Base-by-base conservation (phyloP, 2,113 vertebrate genomes). In the Gasterosteus nipponicus region DNA sequence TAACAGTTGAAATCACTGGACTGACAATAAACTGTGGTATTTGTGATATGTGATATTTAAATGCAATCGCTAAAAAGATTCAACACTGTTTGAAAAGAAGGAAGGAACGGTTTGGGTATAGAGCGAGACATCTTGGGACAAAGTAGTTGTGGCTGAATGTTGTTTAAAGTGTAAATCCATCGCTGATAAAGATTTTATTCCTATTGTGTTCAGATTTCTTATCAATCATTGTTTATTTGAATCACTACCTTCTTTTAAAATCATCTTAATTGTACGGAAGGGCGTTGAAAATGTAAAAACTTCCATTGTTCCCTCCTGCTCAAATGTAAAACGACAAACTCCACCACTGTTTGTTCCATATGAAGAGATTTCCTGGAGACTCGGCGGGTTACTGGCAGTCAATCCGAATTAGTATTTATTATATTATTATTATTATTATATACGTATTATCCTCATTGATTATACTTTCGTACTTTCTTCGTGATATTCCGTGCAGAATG, bases 221-320 rank as follows among this genome's bases (percentile, higher is more conserved):
- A 42, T 18, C 33, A 61, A 18, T 29, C 12, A 29, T 11, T 35
- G 11, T 62, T 66, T 56, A 70, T 64, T 58, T 69, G 5, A 69
- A 73, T 75, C 22, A 49, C 4, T 26, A 49, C 7, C 62, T 41
- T 66, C 18, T 69, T 73, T 44, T 61, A 70, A 10, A 29, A 22
- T 6, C 9, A 33, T 29, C 12, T 59, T 49, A 2, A 42, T 22
- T 15, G 47, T 29, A 14, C 22, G 2, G 15, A 63, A 22, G 9
- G 11, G 46, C 10, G 19, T 11, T 1, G 5, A 59, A 53, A 29
- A 68, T 51, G 51, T 49, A 5, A 22, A 57, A 35, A 49, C 39
- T 59, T 49, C 29, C 7, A 42, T 54, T 22, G 33, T 61, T 77
- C 12, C 10, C 5, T 26, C 51, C 51, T 26, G 7, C 15, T 35